Conservation (phyloP, 2,113 vertebrate species). For the Rattus norvegicus region GRCr8 NC_086029.1:19695501-19696000, state of each 20-base stretch:
- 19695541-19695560: background rate
- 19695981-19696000: background rate
- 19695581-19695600: background rate
- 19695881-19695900: background rate
- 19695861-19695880: background rate
- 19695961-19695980: background rate
- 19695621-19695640: background rate
- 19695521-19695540: background rate
- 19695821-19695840: fast-evolving
- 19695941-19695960: background rate
- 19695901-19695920: background rate
- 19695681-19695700: slow-evolving; percentile 39
- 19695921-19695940: background rate
- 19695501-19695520: no score
- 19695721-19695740: background rate
- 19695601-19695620: background rate
- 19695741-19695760: background rate
- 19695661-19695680: background rate
- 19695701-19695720: background rate
- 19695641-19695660: background rate
- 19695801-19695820: background rate
- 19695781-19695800: background rate
- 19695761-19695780: background rate
- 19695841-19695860: background rate
- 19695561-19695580: background rate